Percentiles rank a stretch among this genome's conserved stretches.
These are phyloP conservation scores for Metopia argyrocephala DNA, from an alignment of 2,888 invertebrate genomes.

Conservation along the genomic window DNA sequence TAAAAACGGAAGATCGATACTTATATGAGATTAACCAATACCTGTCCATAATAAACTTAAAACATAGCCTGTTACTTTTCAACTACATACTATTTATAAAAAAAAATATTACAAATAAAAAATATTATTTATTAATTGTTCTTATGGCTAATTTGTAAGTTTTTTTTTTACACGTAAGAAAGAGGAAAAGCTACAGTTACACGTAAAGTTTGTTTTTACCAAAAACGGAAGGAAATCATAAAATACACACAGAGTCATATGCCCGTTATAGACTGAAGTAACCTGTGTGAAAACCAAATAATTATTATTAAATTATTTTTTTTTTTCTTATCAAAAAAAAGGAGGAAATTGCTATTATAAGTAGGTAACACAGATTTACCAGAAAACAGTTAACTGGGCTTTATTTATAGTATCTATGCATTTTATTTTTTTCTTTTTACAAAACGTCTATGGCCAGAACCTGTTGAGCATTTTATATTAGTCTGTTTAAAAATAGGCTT, in stretches of 20 bases:
- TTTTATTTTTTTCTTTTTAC: not conserved
- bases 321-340: constrained; percentile 36
- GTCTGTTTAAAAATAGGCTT: not conserved
- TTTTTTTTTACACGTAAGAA: constrained; percentile 50
- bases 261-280: not conserved
- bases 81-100: not conserved
- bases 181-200: constrained; percentile 65
- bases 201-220: constrained; percentile 53
- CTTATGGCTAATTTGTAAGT: constrained; percentile 57
- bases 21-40: constrained; percentile 50
- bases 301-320: constrained; percentile 60
- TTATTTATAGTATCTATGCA: not conserved
- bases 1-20: constrained; percentile 64
- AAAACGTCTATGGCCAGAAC: not conserved
- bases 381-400: constrained; percentile 53
- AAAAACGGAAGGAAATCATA: constrained; percentile 76
- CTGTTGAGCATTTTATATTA: not conserved
- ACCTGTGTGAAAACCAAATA: constrained; percentile 45
- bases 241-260: constrained; percentile 38
- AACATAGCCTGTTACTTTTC: constrained; percentile 58
- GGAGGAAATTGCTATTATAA: constrained; percentile 56
- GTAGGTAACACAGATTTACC: constrained; percentile 62
- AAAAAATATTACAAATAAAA: not conserved
- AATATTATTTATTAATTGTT: constrained; percentile 64
- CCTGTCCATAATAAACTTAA: not conserved